These are phyloP conservation scores for Stenchaetothrips biformis DNA, from an alignment of 2,888 invertebrate genomes.

Conservation along the genomic window DNA sequence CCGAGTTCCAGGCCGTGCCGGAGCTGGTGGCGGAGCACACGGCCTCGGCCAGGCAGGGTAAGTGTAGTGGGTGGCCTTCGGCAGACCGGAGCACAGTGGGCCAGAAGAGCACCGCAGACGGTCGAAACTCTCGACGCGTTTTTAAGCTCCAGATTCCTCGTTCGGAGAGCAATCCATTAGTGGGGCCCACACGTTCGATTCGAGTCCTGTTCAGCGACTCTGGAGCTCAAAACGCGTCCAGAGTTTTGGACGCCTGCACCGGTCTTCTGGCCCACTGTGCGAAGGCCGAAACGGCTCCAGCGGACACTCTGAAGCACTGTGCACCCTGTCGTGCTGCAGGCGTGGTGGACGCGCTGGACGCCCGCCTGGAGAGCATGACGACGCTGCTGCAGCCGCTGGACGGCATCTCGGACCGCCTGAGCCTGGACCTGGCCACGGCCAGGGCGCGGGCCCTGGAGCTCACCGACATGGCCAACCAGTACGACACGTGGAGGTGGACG, in stretches of 20 bases:
- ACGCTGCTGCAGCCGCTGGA: conserved; percentile 4
- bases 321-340: background rate
- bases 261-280: no score
- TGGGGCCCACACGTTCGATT: no score
- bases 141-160: no score
- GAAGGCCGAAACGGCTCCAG: no score
- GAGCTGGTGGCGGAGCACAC: conserved; percentile 56
- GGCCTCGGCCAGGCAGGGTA: conserved; percentile 56
- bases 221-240: no score
- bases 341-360: background rate
- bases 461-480: conserved; percentile 41
- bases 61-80: conserved; percentile 37
- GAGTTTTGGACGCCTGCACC: no score
- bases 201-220: no score
- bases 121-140: no score
- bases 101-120: no score
- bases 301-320: no score
- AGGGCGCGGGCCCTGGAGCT: background rate
- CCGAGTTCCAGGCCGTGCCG: conserved; percentile 57
- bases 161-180: no score
- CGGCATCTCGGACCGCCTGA: conserved; percentile 10
- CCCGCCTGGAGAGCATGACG: background rate
- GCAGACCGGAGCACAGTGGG: no score
- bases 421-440: background rate
- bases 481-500: conserved; percentile 62